These are phyloP conservation scores for Penelope pileata DNA, from an alignment of 2,113 vertebrate species.

Conservation along the genomic window DNA sequence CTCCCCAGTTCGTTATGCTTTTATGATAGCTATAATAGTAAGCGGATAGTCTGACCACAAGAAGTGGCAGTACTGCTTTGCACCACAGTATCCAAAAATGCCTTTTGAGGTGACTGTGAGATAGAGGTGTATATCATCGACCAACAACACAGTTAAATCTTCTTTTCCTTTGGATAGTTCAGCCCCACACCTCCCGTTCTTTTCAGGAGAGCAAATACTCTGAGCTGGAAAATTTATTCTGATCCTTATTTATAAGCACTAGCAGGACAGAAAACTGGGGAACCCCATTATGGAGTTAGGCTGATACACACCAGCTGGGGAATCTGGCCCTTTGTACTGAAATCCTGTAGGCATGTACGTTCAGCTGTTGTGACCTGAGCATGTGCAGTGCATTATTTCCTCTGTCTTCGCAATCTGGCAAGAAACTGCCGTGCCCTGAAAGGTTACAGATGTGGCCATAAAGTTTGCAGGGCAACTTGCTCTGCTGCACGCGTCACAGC, in stretches of 20 bases:
- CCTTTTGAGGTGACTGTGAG: not conserved
- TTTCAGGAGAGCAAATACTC: not conserved
- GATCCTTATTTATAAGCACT: not conserved
- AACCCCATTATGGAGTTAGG: fast-evolving
- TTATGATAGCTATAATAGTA: not conserved
- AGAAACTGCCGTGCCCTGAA: not conserved
- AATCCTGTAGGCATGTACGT: not conserved
- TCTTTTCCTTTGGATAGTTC: not conserved
- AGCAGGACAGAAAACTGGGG: not conserved
- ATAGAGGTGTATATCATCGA: not conserved
- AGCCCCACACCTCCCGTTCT: not conserved
- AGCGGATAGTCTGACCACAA: not conserved
- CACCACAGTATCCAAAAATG: not conserved
- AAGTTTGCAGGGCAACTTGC: not conserved
- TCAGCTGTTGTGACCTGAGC: constrained; percentile 1
- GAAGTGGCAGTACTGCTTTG: not conserved
- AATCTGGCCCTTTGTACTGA: not conserved
- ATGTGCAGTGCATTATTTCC: not conserved
- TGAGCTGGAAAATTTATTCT: not conserved
- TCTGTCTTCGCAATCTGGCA: not conserved
- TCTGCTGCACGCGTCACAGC: not conserved
- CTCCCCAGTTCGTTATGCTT: not conserved
- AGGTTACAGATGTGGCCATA: constrained; percentile 15
- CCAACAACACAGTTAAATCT: not conserved
- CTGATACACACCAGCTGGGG: not conserved